Evolutionary conservation across 2,113 vertebrate species (phyloP).

Genomic region (Hyaena hyaena): DNA sequence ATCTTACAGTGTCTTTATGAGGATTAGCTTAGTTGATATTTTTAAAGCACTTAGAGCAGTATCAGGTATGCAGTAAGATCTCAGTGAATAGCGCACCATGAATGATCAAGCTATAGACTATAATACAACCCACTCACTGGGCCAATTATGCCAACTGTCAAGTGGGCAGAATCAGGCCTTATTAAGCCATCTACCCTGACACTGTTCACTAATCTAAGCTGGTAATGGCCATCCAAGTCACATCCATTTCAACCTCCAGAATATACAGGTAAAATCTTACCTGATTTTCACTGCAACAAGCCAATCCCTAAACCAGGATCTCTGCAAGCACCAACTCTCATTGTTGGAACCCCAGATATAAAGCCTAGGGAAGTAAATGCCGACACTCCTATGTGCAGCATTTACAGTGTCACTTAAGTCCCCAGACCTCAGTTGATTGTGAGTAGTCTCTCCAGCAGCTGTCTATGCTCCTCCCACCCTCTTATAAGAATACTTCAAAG

Average conservation of each 20-base stretch:
- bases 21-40: neutral
- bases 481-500: neutral
- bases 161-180: neutral
- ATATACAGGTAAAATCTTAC: neutral
- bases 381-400: rapidly evolving
- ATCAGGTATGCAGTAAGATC: neutral
- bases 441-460: neutral
- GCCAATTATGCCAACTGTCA: neutral
- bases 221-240: neutral
- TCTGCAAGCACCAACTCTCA: neutral
- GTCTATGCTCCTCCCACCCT: neutral
- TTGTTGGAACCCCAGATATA: rapidly evolving
- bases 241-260: neutral
- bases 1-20: neutral
- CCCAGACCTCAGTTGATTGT: neutral
- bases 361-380: neutral
- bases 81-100: neutral
- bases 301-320: neutral
- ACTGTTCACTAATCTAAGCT: neutral
- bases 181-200: neutral
- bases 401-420: neutral
- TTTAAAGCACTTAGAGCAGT: neutral
- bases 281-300: neutral
- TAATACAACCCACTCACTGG: neutral
- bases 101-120: neutral